phyloP scores from a whole-genome alignment of 1,140 invertebrate species.

The Chironomus striatipennis region DNA sequence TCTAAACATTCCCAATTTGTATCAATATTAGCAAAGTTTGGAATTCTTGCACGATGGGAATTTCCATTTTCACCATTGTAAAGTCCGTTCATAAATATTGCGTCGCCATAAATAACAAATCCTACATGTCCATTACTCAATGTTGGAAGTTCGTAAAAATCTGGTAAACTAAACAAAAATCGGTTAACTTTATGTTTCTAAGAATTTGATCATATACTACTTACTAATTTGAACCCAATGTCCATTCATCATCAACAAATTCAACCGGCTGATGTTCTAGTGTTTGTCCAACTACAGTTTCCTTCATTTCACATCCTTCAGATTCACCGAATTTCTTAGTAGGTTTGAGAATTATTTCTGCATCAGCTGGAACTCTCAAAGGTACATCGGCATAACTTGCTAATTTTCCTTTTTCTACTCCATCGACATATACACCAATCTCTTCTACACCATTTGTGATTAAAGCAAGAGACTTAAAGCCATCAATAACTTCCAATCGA shows the following conservation, averaged over 20 bases:
- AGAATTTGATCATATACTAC: no score
- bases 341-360: background rate
- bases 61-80: slow-evolving; percentile 41
- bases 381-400: background rate
- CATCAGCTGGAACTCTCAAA: background rate
- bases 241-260: no score
- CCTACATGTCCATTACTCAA: slow-evolving; percentile 43
- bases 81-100: slow-evolving; percentile 43
- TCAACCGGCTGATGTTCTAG: no score
- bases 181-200: no score
- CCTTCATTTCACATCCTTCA: background rate
- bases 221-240: no score
- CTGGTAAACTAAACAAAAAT: slow-evolving; percentile 18
- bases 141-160: slow-evolving; percentile 36
- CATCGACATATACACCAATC: background rate
- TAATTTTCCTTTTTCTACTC: background rate
- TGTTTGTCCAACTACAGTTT: background rate
- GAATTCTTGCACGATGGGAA: slow-evolving; percentile 42
- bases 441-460: background rate
- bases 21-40: slow-evolving; percentile 41
- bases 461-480: background rate
- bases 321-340: background rate
- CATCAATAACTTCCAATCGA: background rate
- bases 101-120: slow-evolving; percentile 42
- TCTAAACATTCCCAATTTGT: slow-evolving; percentile 27